phyloP scores from a whole-genome alignment of 1,140 invertebrate species.

The Plectus sambesii region DNA sequence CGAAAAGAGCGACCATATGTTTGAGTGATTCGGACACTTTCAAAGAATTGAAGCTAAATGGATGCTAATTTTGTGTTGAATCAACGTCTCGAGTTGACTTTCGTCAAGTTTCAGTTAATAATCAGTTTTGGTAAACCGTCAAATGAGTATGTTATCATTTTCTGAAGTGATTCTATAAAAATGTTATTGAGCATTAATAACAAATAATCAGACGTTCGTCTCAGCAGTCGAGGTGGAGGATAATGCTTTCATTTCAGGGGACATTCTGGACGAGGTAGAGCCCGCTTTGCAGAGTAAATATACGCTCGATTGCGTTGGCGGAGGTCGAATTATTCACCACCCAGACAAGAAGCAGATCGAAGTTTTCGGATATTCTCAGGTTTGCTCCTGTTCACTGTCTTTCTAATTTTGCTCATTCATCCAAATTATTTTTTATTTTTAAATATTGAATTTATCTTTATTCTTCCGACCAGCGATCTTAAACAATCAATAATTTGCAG shows the following conservation, averaged over 20 bases:
- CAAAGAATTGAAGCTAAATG: too few relatives aligned
- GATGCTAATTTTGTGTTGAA: background rate
- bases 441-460: too few relatives aligned
- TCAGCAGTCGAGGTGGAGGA: background rate
- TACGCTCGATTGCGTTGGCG: conserved; percentile 64
- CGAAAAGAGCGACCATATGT: too few relatives aligned
- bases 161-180: too few relatives aligned
- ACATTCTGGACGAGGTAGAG: conserved; percentile 58
- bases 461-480: too few relatives aligned
- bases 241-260: conserved; percentile 48
- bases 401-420: conserved; percentile 12
- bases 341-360: conserved; percentile 60
- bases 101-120: background rate
- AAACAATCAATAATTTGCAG: too few relatives aligned
- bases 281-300: too few relatives aligned
- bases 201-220: too few relatives aligned
- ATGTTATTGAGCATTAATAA: too few relatives aligned
- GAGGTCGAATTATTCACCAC: conserved; percentile 69
- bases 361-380: conserved; percentile 73
- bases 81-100: background rate
- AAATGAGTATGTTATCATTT: too few relatives aligned
- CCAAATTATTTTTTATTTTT: conserved; percentile 13
- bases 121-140: background rate
- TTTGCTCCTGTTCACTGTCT: too few relatives aligned
- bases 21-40: too few relatives aligned